A percentile compares a stretch with the other conserved stretches of the same genome.
phyloP scores from a whole-genome alignment of 2,113 vertebrate genomes.

The Lycaon pictus region DNA sequence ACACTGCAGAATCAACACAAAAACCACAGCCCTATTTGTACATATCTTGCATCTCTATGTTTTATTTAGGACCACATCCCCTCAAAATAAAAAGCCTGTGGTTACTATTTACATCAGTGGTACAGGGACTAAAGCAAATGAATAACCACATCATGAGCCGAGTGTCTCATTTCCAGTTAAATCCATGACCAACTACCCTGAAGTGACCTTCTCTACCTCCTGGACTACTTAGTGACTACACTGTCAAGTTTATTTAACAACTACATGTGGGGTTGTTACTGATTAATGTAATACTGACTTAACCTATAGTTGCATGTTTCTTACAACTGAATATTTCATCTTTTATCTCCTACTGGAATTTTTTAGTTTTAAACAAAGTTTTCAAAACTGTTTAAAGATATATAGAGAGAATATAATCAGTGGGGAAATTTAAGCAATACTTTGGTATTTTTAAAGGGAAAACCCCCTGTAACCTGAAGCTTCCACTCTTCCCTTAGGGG shows the following conservation, averaged over 20 bases:
- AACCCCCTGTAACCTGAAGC: neutral
- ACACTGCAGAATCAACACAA: neutral
- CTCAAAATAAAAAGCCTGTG: neutral
- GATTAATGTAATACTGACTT: neutral
- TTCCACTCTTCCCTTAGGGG: neutral
- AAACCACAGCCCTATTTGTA: neutral
- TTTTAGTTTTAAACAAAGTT: constrained; percentile 26
- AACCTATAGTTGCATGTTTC: neutral
- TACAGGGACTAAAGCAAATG: neutral
- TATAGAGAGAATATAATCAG: neutral
- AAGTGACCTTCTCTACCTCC: neutral
- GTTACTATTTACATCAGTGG: neutral
- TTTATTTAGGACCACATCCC: neutral
- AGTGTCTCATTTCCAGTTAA: neutral
- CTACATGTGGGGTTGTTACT: neutral
- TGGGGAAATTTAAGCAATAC: neutral
- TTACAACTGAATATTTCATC: neutral
- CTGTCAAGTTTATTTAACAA: neutral
- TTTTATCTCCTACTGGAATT: neutral
- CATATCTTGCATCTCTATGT: neutral
- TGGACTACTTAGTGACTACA: neutral
- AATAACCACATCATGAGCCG: neutral
- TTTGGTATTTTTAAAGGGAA: neutral
- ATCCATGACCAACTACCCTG: neutral
- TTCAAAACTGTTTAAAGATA: constrained; percentile 43